Percentiles rank a stretch among this genome's conserved stretches.
phyloP scores from a whole-genome alignment of 2,113 vertebrate species.

The Gadus macrocephalus region DNA sequence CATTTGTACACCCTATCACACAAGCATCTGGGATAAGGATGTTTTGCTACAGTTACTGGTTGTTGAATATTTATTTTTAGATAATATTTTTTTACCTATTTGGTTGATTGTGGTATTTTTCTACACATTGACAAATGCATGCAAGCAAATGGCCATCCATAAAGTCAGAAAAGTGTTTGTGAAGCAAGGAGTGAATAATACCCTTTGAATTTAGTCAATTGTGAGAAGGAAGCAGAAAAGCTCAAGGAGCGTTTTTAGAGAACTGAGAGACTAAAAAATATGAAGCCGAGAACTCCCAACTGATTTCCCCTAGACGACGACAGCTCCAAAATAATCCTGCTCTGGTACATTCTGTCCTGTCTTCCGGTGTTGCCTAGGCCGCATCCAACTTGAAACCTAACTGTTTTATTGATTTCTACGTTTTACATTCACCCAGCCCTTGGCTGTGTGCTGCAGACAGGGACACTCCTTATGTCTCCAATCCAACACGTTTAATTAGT shows the following conservation, averaged over 20 bases:
- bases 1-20: too few species aligned
- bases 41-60: too few species aligned
- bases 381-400: constrained; percentile 1
- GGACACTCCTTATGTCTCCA: too few species aligned
- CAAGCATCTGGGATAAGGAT: too few species aligned
- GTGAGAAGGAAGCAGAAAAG: too few species aligned
- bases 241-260: not conserved
- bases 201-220: not conserved
- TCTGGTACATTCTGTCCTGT: not conserved
- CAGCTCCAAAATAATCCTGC: constrained; percentile 5
- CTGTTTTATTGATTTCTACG: not conserved
- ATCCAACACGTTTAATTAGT: too few species aligned
- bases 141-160: not conserved
- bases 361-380: not conserved
- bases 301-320: constrained; percentile 12
- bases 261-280: not conserved
- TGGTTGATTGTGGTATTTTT: not conserved
- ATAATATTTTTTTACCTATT: not conserved
- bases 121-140: not conserved
- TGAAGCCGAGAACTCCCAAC: not conserved
- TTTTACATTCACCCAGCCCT: not conserved
- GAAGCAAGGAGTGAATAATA: not conserved
- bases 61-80: too few species aligned
- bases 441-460: not conserved
- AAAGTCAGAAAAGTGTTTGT: too few species aligned